Conservation (phyloP, 2,797 vertebrate genomes). For the Scarus forsteni region DNA sequence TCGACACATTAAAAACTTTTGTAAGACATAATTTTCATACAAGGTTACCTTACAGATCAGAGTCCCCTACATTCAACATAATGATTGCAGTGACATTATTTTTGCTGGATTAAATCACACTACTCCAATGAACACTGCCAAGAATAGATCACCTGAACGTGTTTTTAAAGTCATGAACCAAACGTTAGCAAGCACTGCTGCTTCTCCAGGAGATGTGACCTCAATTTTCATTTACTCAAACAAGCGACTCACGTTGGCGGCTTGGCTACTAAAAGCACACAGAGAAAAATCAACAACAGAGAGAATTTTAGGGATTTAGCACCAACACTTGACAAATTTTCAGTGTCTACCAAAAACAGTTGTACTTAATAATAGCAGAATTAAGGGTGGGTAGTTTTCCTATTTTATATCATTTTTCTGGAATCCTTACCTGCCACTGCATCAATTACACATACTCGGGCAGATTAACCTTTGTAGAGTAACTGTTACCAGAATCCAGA, state of each 20-base stretch:
- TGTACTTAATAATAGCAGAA: slow-evolving; percentile 58
- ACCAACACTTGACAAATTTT: slow-evolving; percentile 93
- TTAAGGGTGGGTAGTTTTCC: slow-evolving; percentile 57
- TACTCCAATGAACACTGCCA: slow-evolving; percentile 99
- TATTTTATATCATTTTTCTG: slow-evolving; percentile 59
- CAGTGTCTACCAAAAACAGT: slow-evolving; percentile 90
- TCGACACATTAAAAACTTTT: slow-evolving; percentile 63
- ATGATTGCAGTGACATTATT: slow-evolving; percentile 83
- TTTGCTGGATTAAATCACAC: slow-evolving; percentile 93
- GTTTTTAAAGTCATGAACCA: slow-evolving; percentile 99
- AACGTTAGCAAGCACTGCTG: slow-evolving; percentile 99
- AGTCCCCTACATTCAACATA: slow-evolving; percentile 77
- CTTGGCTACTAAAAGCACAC: slow-evolving; percentile 99
- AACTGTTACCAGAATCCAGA: slow-evolving; percentile 32
- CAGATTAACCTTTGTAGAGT: slow-evolving; percentile 24
- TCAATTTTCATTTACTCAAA: slow-evolving; percentile 99
- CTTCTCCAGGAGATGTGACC: slow-evolving; percentile 99
- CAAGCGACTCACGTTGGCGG: slow-evolving; percentile 99
- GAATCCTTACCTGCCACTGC: slow-evolving; percentile 81
- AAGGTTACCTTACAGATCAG: slow-evolving; percentile 79
- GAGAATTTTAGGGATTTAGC: slow-evolving; percentile 96
- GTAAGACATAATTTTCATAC: slow-evolving; percentile 80
- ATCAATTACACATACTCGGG: slow-evolving; percentile 59
- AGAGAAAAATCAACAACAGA: slow-evolving; percentile 99
- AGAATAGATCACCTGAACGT: slow-evolving; percentile 99